A percentile compares a stretch with the other conserved stretches of the same genome.
phyloP scores from a whole-genome alignment of 2,113 vertebrate species.

The Pteronura brasiliensis region DNA sequence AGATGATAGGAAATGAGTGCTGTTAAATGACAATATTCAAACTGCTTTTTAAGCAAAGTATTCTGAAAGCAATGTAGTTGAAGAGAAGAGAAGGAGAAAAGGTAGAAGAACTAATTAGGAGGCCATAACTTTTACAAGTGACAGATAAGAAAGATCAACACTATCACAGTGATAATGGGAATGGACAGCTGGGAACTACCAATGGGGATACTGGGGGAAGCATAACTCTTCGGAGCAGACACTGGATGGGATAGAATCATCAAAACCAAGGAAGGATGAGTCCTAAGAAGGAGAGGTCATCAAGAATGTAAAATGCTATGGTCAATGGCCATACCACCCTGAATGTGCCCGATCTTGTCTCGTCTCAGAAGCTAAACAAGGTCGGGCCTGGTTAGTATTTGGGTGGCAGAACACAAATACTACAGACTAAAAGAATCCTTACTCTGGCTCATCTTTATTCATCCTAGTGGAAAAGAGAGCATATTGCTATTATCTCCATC shows the following conservation, averaged over 20 bases:
- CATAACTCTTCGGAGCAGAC: neutral
- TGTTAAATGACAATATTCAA: neutral
- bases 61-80: neutral
- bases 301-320: neutral
- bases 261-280: neutral
- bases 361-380: neutral
- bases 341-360: neutral
- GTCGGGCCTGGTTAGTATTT: neutral
- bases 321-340: neutral
- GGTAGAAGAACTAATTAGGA: neutral
- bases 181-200: neutral
- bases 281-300: neutral
- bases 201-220: accelerated
- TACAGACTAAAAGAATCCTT: neutral
- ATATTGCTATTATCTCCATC: neutral
- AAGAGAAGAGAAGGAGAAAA: neutral
- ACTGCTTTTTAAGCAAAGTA: neutral
- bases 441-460: neutral
- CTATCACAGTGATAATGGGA: neutral
- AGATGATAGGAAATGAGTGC: neutral
- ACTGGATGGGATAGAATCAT: neutral
- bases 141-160: neutral
- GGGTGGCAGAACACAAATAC: neutral
- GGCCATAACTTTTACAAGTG: neutral
- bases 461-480: neutral